Conservation (phyloP, 1,140 invertebrate genomes). For the Dolichoris vasculosae region DNA sequence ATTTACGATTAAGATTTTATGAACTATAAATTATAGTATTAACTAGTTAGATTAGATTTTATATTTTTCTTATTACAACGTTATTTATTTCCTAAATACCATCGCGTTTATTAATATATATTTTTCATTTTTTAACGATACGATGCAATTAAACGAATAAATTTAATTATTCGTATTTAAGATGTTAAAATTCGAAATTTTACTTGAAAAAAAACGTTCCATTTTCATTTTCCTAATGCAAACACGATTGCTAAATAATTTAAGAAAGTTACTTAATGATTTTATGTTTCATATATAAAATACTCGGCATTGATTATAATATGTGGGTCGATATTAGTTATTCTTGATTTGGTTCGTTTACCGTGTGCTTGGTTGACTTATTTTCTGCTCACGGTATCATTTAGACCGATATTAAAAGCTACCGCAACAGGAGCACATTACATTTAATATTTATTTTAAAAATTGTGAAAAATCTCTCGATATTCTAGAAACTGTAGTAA, state of each 20-base stretch:
- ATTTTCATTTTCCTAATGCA: background rate
- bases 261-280: background rate
- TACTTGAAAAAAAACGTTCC: background rate
- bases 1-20: no score
- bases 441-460: no score
- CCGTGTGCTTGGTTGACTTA: background rate
- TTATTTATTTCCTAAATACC: no score
- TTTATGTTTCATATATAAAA: background rate
- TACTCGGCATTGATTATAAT: background rate
- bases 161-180: no score
- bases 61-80: conserved; percentile 2
- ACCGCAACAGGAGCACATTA: no score
- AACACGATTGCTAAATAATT: background rate
- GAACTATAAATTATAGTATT: no score
- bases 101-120: no score
- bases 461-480: no score
- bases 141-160: no score
- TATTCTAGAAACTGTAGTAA: no score
- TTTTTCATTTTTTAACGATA: no score
- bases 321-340: conserved; percentile 13
- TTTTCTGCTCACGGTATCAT: background rate
- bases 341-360: background rate
- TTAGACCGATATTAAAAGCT: background rate
- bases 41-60: background rate
- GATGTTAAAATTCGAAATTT: no score